Evolutionary conservation across 2,797 vertebrate genomes (phyloP).

Genomic region (Helostoma temminkii): DNA sequence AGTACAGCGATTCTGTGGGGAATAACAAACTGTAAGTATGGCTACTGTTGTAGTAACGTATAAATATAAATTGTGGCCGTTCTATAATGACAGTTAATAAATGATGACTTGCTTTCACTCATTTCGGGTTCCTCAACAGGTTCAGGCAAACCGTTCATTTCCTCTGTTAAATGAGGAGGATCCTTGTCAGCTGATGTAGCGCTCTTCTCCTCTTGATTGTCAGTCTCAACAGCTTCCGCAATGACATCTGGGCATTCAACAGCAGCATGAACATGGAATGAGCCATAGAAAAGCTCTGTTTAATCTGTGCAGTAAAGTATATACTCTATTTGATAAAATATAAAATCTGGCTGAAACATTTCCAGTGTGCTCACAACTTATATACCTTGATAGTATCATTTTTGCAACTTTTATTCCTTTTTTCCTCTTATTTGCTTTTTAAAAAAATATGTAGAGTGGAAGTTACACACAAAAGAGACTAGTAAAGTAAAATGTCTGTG

Average conservation of each 20-base stretch:
- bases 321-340: too few species aligned
- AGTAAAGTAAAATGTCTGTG: too few species aligned
- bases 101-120: constrained; percentile 56
- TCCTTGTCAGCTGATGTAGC: constrained; percentile 83
- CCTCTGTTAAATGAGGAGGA: constrained; percentile 81
- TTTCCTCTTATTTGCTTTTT: too few species aligned
- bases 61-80: neutral
- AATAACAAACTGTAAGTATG: constrained; percentile 21
- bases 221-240: constrained; percentile 81
- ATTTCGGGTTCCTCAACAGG: constrained; percentile 39
- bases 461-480: too few species aligned
- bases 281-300: neutral
- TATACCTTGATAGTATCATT: too few species aligned
- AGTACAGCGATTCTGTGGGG: constrained; percentile 85
- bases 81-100: neutral
- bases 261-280: neutral
- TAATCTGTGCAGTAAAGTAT: too few species aligned
- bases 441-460: too few species aligned
- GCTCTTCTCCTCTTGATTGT: constrained; percentile 85
- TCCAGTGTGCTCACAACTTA: too few species aligned
- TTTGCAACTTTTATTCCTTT: too few species aligned
- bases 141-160: constrained; percentile 66
- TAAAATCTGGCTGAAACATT: too few species aligned
- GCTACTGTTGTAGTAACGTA: neutral
- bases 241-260: constrained; percentile 50